A percentile compares a stretch with the other conserved stretches of the same genome.
Conservation (phyloP, 2,113 vertebrate genomes). For the Alaudala cheleensis region DNA sequence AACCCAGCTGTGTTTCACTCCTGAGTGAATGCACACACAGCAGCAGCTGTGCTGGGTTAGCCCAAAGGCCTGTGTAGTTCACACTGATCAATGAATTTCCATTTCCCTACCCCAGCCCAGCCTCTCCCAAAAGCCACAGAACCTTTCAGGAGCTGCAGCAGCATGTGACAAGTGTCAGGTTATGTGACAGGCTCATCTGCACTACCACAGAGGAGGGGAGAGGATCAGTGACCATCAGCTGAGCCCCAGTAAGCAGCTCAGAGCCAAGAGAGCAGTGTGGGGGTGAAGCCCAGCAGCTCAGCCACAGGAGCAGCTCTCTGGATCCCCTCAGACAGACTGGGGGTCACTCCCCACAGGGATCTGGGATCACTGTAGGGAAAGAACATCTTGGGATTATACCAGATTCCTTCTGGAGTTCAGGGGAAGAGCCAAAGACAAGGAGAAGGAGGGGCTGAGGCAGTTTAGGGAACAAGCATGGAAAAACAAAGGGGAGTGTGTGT, state of each 20-base stretch:
- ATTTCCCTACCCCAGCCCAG: not conserved
- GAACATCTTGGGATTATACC: not conserved
- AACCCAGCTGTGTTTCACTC: not conserved
- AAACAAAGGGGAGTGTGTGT: not conserved
- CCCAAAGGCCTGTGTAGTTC: not conserved
- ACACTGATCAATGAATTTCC: not conserved
- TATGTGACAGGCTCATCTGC: not conserved
- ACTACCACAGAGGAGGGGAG: not conserved
- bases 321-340: not conserved
- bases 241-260: not conserved
- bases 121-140: not conserved
- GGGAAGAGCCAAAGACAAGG: not conserved
- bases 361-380: not conserved
- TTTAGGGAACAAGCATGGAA: not conserved
- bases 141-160: not conserved
- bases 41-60: not conserved
- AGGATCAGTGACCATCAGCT: not conserved
- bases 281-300: not conserved
- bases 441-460: not conserved
- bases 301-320: not conserved
- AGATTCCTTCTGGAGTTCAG: not conserved
- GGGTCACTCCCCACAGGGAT: not conserved
- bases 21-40: not conserved
- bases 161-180: rapidly evolving
- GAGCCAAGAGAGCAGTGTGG: not conserved